A percentile compares a stretch with the other conserved stretches of the same genome.
phyloP scores from a whole-genome alignment of 2,888 invertebrate species.

The Macrophya annulata region DNA sequence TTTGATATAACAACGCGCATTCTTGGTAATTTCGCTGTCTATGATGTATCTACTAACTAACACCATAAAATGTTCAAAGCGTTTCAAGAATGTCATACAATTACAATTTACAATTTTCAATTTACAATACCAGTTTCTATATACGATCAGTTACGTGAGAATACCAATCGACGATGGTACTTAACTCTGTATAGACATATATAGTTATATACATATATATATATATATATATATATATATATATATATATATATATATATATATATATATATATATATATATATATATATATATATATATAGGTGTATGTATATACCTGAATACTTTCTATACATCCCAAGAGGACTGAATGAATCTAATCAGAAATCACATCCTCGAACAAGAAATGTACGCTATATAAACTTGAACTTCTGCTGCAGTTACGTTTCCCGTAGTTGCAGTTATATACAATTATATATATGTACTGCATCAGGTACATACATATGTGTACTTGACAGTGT shows the following conservation, averaged over 20 bases:
- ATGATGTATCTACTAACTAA: conserved; percentile 34
- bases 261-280: background rate
- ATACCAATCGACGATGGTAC: conserved; percentile 34
- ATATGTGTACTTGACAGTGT: conserved; percentile 17
- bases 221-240: background rate
- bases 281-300: background rate
- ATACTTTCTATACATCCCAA: background rate
- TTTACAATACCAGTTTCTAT: conserved; percentile 50
- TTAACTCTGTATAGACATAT: background rate
- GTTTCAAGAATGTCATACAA: conserved; percentile 51
- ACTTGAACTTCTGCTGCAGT: conserved; percentile 42
- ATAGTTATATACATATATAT: background rate
- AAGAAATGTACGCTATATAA: conserved; percentile 49
- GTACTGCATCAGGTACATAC: background rate
- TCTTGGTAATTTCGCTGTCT: conserved; percentile 20
- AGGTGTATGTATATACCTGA: too few relatives aligned
- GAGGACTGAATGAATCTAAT: conserved; percentile 49
- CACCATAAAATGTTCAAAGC: conserved; percentile 44
- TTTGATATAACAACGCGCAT: conserved; percentile 17
- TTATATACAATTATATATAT: too few relatives aligned
- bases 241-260: background rate
- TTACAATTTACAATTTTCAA: conserved; percentile 54
- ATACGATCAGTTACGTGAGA: conserved; percentile 14
- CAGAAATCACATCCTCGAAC: conserved; percentile 29
- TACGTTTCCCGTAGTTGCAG: background rate